These are phyloP conservation scores for Trochalopteron elliotii DNA, from an alignment of 2,113 vertebrate species.

Conservation along the genomic window DNA sequence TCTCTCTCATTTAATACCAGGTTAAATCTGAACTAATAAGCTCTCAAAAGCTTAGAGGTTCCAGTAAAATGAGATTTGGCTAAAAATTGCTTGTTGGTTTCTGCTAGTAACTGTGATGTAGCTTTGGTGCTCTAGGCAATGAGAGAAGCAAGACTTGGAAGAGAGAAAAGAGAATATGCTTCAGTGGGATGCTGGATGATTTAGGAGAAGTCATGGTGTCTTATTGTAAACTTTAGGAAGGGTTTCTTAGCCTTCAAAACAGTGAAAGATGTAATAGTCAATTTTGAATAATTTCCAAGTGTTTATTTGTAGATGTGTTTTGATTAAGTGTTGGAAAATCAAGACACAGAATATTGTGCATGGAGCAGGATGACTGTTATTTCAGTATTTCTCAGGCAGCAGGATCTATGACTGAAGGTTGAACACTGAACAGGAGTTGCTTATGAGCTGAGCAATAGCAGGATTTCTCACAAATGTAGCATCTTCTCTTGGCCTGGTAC, in stretches of 20 bases:
- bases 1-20: slow-evolving; percentile 28
- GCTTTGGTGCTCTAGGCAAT: not conserved
- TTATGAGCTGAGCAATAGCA: not conserved
- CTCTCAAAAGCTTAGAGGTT: slow-evolving; percentile 44
- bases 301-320: not conserved
- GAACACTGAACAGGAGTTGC: not conserved
- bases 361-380: not conserved
- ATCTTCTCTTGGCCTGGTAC: not conserved
- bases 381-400: not conserved
- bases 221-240: not conserved
- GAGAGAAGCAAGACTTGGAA: not conserved
- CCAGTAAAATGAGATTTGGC: slow-evolving; percentile 57
- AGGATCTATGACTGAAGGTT: not conserved
- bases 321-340: not conserved
- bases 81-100: slow-evolving; percentile 10
- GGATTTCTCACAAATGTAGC: not conserved
- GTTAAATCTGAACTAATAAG: slow-evolving; percentile 46
- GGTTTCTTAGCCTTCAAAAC: not conserved
- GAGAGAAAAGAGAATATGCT: not conserved
- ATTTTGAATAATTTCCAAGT: not conserved
- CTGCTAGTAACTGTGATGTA: not conserved
- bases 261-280: not conserved
- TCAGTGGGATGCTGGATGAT: not conserved
- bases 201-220: not conserved
- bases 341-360: not conserved